phyloP scores from a whole-genome alignment of 2,113 vertebrate genomes.

The Amblyornis subalaris region DNA sequence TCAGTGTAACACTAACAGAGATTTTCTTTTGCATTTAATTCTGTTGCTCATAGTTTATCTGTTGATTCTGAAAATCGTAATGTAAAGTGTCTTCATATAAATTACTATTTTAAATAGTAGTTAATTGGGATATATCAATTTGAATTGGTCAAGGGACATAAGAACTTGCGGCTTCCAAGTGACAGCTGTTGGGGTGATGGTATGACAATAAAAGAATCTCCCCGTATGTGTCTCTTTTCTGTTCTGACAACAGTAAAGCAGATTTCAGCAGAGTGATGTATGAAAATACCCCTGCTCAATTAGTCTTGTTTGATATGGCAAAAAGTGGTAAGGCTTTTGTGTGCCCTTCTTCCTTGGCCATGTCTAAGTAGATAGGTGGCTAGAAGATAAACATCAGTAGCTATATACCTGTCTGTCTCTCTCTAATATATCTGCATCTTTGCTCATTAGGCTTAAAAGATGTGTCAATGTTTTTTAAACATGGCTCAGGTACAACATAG shows the following conservation, averaged over 20 bases:
- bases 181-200: background rate
- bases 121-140: background rate
- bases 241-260: background rate
- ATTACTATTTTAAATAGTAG: background rate
- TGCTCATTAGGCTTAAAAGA: background rate
- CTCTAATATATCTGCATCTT: background rate
- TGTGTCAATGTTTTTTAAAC: background rate
- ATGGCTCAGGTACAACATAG: background rate
- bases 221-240: background rate
- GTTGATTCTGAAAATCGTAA: background rate
- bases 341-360: background rate
- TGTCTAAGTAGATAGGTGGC: background rate
- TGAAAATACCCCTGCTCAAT: background rate
- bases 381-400: background rate
- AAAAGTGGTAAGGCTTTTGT: background rate
- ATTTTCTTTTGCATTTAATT: background rate
- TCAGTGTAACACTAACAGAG: background rate
- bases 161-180: background rate
- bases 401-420: background rate
- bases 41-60: background rate
- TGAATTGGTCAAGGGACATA: background rate
- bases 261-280: background rate
- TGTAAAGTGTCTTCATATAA: background rate
- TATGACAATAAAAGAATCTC: background rate
- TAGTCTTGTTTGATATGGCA: background rate